Evolutionary conservation across 92 coral and sea anemone species (phyloP), one percentile per base, ranked within the genome.

Genomic region (Umimayanthus kanabou): DNA sequence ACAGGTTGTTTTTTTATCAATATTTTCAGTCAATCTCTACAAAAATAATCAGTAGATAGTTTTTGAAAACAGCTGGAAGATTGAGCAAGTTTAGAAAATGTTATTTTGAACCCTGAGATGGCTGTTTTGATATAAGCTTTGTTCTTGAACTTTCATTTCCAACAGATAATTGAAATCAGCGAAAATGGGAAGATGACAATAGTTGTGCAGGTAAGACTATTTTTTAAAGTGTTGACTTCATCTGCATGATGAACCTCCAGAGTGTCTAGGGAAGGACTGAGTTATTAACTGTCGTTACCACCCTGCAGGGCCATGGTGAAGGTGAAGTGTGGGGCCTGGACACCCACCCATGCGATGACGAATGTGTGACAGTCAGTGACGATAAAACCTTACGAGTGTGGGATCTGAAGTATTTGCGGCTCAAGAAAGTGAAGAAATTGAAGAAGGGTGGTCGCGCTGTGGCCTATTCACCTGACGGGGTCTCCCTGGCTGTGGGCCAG

Each of bases 281-380:
- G 23, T 20, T 15, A 57, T 57, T 14, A 16, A 57, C 65, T 57
- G 15, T 14, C 65, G 65, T 5, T 61, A 20, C 22, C 23, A 61
- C 0, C 29, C 42, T 33, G 37, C 79, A 97, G 99, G 99, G 99
- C 39, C 99, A 97, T 50, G 98, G 99, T 18, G 98, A 95, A 73
- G 99, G 99, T 72, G 99, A 97, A 85, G 94, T 97, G 89, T 97
- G 99, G 99, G 99, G 99, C 58, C 97, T 97, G 89, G 99, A 90
- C 89, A 96, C 98, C 30, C 99, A 97, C 85, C 99, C 99, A 64
- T 80, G 88, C 67, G 93, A 97, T 58, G 94, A 95, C 83, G 97
- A 97, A 80, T 97, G 98, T 82, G 96, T 91, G 93, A 97, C 99
- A 69, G 94, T 97, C 77, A 97, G 98, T 80, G 99, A 97, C 81